These are phyloP conservation scores for Cephus runcator DNA, from an alignment of 2,888 invertebrate species.

Conservation along the genomic window DNA sequence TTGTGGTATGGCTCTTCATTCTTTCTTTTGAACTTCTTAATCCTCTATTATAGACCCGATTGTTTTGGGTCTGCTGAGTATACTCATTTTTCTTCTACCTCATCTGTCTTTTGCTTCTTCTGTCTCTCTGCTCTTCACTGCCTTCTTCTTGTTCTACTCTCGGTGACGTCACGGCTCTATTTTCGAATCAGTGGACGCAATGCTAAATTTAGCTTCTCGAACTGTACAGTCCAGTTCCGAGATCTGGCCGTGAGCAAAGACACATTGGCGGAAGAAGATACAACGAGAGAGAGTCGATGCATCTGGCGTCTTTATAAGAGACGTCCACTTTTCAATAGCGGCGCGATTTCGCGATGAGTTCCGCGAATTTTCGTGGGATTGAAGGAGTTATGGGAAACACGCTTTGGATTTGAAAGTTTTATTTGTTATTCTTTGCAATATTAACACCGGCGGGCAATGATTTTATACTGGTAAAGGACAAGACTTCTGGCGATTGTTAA, in stretches of 20 bases:
- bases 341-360: background rate
- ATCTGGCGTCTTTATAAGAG: background rate
- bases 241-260: background rate
- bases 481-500: background rate
- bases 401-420: background rate
- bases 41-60: background rate
- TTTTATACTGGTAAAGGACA: background rate
- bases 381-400: background rate
- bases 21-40: background rate
- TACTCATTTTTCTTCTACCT: background rate
- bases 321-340: background rate
- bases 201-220: slow-evolving; percentile 59
- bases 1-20: background rate
- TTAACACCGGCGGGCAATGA: background rate
- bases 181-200: slow-evolving; percentile 55
- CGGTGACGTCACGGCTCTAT: slow-evolving; percentile 57
- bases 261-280: background rate
- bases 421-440: background rate
- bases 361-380: background rate
- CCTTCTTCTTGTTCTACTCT: slow-evolving; percentile 36
- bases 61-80: background rate
- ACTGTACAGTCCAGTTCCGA: slow-evolving; percentile 39
- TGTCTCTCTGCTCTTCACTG: background rate
- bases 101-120: background rate
- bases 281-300: background rate